Percentiles rank a stretch among this genome's conserved stretches.
Conservation (phyloP, 2,797 vertebrate species). For the Takifugu ocellatus region DNA sequence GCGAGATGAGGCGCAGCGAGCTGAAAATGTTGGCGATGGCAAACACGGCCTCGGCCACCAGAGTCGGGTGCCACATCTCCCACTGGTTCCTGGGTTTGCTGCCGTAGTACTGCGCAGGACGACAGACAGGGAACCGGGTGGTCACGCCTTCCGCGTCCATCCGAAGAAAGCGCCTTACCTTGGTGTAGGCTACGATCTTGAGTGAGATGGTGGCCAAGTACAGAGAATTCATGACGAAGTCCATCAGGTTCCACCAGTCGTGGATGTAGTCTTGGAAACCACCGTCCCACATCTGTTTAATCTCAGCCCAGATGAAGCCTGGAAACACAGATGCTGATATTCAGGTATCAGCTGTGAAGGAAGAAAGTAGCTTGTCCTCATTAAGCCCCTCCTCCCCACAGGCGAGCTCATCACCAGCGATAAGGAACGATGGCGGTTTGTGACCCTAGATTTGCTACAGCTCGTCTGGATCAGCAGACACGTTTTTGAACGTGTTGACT, state of each 20-base stretch:
- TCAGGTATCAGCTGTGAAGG: background rate
- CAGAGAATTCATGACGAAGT: constrained; percentile 99
- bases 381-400: background rate
- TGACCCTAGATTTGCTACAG: too few relatives aligned
- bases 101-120: constrained; percentile 81
- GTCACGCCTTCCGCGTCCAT: background rate
- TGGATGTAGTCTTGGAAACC: constrained; percentile 97
- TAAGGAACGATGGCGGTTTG: too few relatives aligned
- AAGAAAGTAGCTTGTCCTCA: background rate
- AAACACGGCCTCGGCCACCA: constrained; percentile 96
- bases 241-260: constrained; percentile 99
- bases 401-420: too few relatives aligned
- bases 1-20: constrained; percentile 93
- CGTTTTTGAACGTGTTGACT: too few relatives aligned
- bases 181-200: constrained; percentile 93
- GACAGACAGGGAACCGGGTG: background rate
- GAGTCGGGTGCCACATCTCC: constrained; percentile 97
- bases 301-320: constrained; percentile 99
- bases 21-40: constrained; percentile 99
- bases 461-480: too few relatives aligned
- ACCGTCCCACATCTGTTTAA: constrained; percentile 99
- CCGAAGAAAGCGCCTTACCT: constrained; percentile 69
- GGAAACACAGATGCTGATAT: constrained; percentile 27
- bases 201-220: constrained; percentile 97
- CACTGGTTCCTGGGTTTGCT: constrained; percentile 81